phyloP scores from a whole-genome alignment of 1,140 invertebrate species.

The Stegodyphus mimosarum region DNA sequence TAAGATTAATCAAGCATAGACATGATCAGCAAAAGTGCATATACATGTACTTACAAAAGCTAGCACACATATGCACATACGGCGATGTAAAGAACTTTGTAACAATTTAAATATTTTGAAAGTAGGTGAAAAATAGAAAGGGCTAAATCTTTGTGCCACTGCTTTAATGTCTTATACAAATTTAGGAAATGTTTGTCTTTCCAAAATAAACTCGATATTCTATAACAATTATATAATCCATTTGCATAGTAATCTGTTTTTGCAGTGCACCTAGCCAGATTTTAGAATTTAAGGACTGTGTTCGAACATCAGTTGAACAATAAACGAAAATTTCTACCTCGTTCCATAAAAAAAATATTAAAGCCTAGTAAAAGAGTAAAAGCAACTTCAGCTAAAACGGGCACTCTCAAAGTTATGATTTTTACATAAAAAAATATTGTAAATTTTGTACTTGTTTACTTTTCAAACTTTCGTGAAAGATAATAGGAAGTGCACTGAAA shows the following conservation, averaged over 20 bases:
- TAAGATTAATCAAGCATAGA: neutral
- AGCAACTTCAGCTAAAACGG: neutral
- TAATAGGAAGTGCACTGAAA: neutral
- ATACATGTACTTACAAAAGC: neutral
- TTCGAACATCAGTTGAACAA: neutral
- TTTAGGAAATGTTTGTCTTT: conserved; percentile 41
- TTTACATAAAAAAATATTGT: neutral
- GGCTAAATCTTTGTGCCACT: too few relatives aligned
- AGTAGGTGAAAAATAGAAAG: neutral
- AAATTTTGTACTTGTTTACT: neutral
- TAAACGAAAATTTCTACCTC: neutral
- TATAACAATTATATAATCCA: neutral
- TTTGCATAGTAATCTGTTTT: neutral
- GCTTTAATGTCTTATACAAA: too few relatives aligned
- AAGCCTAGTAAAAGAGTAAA: neutral
- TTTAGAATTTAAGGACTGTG: neutral
- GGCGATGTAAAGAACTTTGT: neutral
- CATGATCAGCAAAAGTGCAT: neutral
- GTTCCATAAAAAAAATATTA: neutral
- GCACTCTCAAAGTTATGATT: neutral
- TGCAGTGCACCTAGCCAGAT: neutral
- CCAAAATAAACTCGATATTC: neutral
- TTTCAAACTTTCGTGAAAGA: neutral
- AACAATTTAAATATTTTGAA: neutral
- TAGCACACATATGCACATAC: neutral